These are phyloP conservation scores for Alca torda DNA, from an alignment of 2,797 vertebrate species.

Conservation along the genomic window DNA sequence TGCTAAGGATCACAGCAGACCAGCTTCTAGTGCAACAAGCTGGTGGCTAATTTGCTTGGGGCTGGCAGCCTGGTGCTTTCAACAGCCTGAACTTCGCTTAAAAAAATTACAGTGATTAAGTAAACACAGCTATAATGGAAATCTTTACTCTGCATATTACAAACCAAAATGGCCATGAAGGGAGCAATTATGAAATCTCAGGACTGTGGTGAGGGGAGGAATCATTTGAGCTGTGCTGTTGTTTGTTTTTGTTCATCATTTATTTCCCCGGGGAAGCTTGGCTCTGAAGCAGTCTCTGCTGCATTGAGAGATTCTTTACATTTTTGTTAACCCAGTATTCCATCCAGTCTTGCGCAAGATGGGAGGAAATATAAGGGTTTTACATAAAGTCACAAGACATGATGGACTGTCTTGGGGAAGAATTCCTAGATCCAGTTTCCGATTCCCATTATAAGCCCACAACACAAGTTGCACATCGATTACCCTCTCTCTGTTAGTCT, in stretches of 20 bases:
- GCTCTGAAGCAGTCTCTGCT: slow-evolving; percentile 42
- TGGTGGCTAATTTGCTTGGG: slow-evolving; percentile 46
- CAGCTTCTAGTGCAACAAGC: neutral
- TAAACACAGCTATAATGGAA: slow-evolving; percentile 71
- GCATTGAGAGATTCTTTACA: slow-evolving; percentile 35
- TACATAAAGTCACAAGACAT: neutral
- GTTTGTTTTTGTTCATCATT: slow-evolving; percentile 69
- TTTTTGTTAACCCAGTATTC: slow-evolving; percentile 53
- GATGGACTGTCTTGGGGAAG: neutral
- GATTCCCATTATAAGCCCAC: neutral
- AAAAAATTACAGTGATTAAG: slow-evolving; percentile 67
- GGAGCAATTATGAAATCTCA: slow-evolving; percentile 70
- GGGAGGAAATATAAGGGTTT: neutral
- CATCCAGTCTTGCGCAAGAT: neutral
- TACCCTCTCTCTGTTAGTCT: neutral
- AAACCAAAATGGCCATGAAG: slow-evolving; percentile 69
- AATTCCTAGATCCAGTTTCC: neutral
- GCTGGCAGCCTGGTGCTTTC: slow-evolving; percentile 38
- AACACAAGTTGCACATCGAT: neutral
- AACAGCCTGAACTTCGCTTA: slow-evolving; percentile 50
- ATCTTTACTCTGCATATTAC: slow-evolving; percentile 70
- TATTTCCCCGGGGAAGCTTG: slow-evolving; percentile 60
- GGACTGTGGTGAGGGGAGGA: slow-evolving; percentile 65
- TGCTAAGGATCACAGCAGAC: neutral
- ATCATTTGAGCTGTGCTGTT: slow-evolving; percentile 50